These are phyloP conservation scores for Hyphantria cunea DNA, from an alignment of 1,140 invertebrate species.

Conservation along the genomic window DNA sequence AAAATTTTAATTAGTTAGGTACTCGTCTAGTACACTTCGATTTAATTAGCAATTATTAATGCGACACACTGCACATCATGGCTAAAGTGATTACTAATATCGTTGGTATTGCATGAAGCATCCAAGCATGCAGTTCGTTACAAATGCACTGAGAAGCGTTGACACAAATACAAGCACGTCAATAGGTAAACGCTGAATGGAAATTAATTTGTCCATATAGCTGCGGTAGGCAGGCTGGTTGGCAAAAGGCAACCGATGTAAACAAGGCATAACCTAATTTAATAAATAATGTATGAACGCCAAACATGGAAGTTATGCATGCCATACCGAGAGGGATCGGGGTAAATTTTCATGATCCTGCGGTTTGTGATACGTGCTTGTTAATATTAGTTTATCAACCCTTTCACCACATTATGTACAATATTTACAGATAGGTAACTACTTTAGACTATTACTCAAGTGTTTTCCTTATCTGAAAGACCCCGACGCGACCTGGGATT, in stretches of 20 bases:
- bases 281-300: constrained; percentile 74
- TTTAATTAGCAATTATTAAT: too few relatives aligned
- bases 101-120: constrained; percentile 2
- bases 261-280: constrained; percentile 67
- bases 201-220: constrained; percentile 48
- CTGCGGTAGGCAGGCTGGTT: constrained; percentile 43
- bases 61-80: too few relatives aligned
- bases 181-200: constrained; percentile 38
- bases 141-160: constrained; percentile 25
- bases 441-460: constrained; percentile 36
- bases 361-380: constrained; percentile 70
- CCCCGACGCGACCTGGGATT: constrained; percentile 5
- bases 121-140: constrained; percentile 24
- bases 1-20: too few relatives aligned
- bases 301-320: constrained; percentile 71
- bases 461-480: constrained; percentile 23
- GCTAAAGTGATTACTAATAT: neutral
- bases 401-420: constrained; percentile 58
- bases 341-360: constrained; percentile 77
- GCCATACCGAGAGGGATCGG: constrained; percentile 61
- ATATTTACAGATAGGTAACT: constrained; percentile 54
- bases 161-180: constrained; percentile 33
- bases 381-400: constrained; percentile 77
- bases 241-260: constrained; percentile 58
- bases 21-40: too few relatives aligned